phyloP scores from a whole-genome alignment of 2,797 vertebrate species.

The Cyprinodon diabolis region DNA sequence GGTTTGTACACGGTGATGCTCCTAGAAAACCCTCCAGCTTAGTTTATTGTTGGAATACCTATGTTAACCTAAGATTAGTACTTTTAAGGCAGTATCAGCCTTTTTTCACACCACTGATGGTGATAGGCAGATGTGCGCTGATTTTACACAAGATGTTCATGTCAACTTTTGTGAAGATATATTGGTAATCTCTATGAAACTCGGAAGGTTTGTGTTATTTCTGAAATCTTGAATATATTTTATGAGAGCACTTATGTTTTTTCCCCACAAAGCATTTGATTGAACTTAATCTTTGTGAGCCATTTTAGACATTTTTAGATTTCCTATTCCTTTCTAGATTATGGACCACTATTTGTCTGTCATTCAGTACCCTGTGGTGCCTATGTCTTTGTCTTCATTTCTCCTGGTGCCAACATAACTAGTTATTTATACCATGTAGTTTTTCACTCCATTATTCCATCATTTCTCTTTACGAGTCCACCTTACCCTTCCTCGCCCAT shows the following conservation, averaged over 20 bases:
- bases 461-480: slow-evolving; percentile 65
- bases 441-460: slow-evolving; percentile 62
- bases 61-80: slow-evolving; percentile 12
- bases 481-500: slow-evolving; percentile 42
- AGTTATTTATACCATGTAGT: slow-evolving; percentile 58
- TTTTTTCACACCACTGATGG: slow-evolving; percentile 25
- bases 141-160: not conserved
- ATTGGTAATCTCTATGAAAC: not conserved
- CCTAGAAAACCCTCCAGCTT: slow-evolving; percentile 14
- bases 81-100: slow-evolving; percentile 40
- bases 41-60: slow-evolving; percentile 10
- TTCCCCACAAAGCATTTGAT: not conserved
- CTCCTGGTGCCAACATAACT: slow-evolving; percentile 44
- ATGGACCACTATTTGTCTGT: slow-evolving; percentile 14
- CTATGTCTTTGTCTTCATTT: slow-evolving; percentile 17
- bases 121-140: no score
- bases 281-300: not conserved
- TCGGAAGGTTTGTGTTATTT: not conserved
- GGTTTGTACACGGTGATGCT: slow-evolving; percentile 34
- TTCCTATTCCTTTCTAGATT: slow-evolving; percentile 5
- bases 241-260: not conserved
- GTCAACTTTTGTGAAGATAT: not conserved
- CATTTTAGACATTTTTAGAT: slow-evolving; percentile 7
- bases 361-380: slow-evolving; percentile 5
- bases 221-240: not conserved